Percentiles rank a stretch among this genome's conserved stretches.
Evolutionary conservation across 2,888 invertebrate genomes (phyloP).

Genomic region (Heteromurus nitidus): DNA sequence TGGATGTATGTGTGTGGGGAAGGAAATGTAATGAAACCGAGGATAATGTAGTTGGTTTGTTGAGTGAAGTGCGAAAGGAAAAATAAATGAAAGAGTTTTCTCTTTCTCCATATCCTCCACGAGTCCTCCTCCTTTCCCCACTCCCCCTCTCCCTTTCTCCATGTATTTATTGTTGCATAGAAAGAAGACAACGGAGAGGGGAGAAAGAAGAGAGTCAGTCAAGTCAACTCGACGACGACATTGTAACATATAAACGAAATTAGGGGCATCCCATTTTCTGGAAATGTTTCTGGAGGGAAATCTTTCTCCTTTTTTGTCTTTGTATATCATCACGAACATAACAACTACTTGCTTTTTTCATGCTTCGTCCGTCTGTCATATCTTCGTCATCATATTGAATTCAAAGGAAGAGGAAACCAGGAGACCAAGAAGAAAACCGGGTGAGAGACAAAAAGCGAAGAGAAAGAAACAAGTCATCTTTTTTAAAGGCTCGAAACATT

Average conservation of each 20-base stretch:
- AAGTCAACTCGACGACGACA: slow-evolving; percentile 4
- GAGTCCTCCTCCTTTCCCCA: slow-evolving; percentile 7
- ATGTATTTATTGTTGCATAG: slow-evolving; percentile 10
- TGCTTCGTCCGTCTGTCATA: slow-evolving; percentile 16
- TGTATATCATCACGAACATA: slow-evolving; percentile 1
- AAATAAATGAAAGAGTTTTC: slow-evolving; percentile 43
- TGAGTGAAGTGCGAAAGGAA: neutral
- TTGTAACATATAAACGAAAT: slow-evolving; percentile 27
- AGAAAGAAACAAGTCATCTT: slow-evolving; percentile 39
- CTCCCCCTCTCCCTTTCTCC: neutral
- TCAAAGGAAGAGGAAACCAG: slow-evolving; percentile 18
- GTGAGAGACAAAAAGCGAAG: slow-evolving; percentile 24
- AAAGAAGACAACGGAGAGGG: neutral
- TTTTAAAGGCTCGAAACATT: neutral
- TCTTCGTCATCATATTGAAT: neutral
- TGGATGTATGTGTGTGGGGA: neutral
- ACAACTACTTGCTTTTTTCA: neutral
- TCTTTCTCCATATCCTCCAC: too few species aligned
- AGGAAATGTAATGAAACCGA: slow-evolving; percentile 4
- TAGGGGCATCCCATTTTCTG: slow-evolving; percentile 44
- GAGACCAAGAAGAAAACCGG: too few species aligned
- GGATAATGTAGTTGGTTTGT: neutral
- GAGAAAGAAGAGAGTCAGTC: neutral
- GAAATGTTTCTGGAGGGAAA: slow-evolving; percentile 58
- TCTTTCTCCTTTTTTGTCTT: slow-evolving; percentile 31